These are phyloP conservation scores for Odontomachus brunneus DNA, from an alignment of 1,140 invertebrate genomes.

Conservation along the genomic window DNA sequence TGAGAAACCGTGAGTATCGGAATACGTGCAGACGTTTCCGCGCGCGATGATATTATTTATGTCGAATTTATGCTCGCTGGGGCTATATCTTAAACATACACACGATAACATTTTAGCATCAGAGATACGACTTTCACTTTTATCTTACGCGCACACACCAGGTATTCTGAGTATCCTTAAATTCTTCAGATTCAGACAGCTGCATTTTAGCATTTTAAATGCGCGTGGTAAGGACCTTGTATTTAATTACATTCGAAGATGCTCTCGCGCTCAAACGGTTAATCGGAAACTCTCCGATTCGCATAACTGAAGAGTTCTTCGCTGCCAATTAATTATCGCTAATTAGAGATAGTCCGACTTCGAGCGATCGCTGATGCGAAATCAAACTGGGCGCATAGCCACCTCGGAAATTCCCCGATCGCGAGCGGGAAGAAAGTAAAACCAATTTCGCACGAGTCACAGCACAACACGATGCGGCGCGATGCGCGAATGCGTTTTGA, in stretches of 20 bases:
- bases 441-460: conserved; percentile 48
- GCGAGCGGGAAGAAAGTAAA: conserved; percentile 29
- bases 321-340: conserved; percentile 56
- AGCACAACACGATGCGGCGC: background rate
- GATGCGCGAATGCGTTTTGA: background rate
- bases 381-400: conserved; percentile 35
- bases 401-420: conserved; percentile 17
- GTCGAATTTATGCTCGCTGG: background rate
- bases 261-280: conserved; percentile 50
- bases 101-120: background rate
- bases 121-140: background rate
- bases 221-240: background rate
- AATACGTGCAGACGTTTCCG: background rate
- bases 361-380: conserved; percentile 41
- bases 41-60: background rate
- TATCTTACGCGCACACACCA: background rate
- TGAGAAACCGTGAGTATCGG: background rate
- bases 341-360: conserved; percentile 52
- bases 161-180: background rate
- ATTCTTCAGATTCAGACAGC: conserved; percentile 16
- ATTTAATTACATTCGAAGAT: conserved; percentile 29
- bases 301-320: conserved; percentile 52
- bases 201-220: background rate
- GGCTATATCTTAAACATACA: conserved; percentile 20
- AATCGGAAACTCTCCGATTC: conserved; percentile 54